Percentiles rank a stretch among this genome's conserved stretches.
Conservation (phyloP, 2,113 vertebrate species). For the Rhizomys pruinosus region DNA sequence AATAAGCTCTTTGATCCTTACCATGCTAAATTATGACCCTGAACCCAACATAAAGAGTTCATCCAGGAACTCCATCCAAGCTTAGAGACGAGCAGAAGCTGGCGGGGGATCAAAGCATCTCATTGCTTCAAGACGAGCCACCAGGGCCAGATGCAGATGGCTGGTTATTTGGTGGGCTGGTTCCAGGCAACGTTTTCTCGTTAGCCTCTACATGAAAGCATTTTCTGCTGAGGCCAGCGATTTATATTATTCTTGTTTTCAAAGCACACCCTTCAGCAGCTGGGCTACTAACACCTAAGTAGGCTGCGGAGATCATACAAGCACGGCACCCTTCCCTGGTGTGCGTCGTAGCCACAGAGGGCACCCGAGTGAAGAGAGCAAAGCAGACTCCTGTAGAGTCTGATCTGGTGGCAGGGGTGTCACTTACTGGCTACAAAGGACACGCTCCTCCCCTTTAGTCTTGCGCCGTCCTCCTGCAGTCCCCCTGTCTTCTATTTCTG, state of each 20-base stretch:
- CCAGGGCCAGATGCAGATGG: slow-evolving; percentile 9
- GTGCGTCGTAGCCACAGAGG: neutral
- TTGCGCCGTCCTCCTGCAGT: neutral
- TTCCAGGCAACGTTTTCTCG: slow-evolving; percentile 56
- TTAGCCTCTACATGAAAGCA: slow-evolving; percentile 47
- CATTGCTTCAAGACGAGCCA: slow-evolving; percentile 25
- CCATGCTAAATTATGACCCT: neutral
- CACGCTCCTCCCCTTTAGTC: neutral
- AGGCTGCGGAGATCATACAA: neutral
- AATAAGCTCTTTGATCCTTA: neutral
- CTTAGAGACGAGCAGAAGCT: slow-evolving; percentile 33
- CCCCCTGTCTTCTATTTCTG: neutral
- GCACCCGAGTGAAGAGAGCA: neutral
- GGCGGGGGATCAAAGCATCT: slow-evolving; percentile 58
- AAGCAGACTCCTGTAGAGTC: neutral
- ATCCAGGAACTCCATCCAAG: slow-evolving; percentile 47
- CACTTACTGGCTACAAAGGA: neutral
- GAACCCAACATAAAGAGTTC: slow-evolving; percentile 5
- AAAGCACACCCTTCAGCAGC: slow-evolving; percentile 8
- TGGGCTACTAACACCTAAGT: slow-evolving; percentile 6
- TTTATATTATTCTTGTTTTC: slow-evolving; percentile 51
- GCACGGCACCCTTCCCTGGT: slow-evolving; percentile 22
- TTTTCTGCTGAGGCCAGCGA: slow-evolving; percentile 12
- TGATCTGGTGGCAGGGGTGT: neutral
- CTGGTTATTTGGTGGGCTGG: neutral